Percentiles rank a stretch among this genome's conserved stretches.
phyloP scores from a whole-genome alignment of 2,888 invertebrate genomes.

The Nasonia oneida region DNA sequence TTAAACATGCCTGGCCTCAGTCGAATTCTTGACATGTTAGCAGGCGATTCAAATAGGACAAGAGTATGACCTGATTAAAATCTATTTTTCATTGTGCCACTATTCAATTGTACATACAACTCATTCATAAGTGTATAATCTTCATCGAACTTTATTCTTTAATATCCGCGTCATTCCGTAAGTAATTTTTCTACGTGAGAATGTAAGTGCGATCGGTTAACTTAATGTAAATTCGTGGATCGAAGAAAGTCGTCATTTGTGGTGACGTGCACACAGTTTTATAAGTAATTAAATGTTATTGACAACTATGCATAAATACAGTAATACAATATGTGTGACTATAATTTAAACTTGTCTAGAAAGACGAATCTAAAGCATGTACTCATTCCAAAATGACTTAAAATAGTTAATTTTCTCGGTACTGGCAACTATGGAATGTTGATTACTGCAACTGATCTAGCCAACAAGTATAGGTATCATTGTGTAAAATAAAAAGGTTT shows the following conservation, averaged over 20 bases:
- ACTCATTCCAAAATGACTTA: conserved; percentile 50
- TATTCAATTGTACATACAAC: conserved; percentile 60
- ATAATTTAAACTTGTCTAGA: background rate
- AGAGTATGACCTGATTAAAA: conserved; percentile 85
- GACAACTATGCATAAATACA: conserved; percentile 17
- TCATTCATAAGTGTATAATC: conserved; percentile 52
- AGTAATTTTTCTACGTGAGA: conserved; percentile 43
- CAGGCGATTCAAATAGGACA: conserved; percentile 90
- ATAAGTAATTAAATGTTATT: conserved; percentile 53
- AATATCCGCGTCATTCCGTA: conserved; percentile 45
- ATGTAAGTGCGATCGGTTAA: conserved; percentile 36
- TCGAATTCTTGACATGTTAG: conserved; percentile 90
- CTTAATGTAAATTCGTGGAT: conserved; percentile 40
- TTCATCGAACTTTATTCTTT: conserved; percentile 42
- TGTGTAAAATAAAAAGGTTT: conserved; percentile 12
- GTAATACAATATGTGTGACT: conserved; percentile 31
- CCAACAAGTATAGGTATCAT: conserved; percentile 7
- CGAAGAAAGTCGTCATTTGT: conserved; percentile 15
- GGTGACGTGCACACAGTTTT: conserved; percentile 25
- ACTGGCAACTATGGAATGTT: conserved; percentile 32
- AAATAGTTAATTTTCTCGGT: conserved; percentile 33
- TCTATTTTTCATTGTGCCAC: conserved; percentile 52
- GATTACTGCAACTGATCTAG: conserved; percentile 41
- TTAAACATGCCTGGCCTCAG: conserved; percentile 94
- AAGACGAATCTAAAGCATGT: conserved; percentile 22